Evolutionary conservation across 1,140 invertebrate species (phyloP), one percentile per base, ranked within the genome.

Genomic region (Eciton burchellii): DNA sequence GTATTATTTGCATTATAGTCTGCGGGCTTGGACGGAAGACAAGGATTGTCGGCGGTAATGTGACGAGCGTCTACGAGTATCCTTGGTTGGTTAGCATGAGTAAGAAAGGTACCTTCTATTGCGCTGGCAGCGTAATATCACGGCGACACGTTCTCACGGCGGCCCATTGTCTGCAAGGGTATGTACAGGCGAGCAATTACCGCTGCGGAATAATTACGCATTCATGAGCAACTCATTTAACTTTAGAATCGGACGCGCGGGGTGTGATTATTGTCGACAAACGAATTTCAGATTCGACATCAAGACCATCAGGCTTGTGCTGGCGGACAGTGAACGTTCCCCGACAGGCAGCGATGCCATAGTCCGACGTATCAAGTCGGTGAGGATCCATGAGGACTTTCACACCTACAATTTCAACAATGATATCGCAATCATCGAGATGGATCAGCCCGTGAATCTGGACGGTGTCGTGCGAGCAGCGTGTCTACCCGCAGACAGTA

Each of bases 401-500:
- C 95, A 97, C 91, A 90, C 94, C 0, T 94, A 94, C 21, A 97
- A 95, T 1, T 97, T 96, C 85, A 96, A 97, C 90, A 97, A 98
- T 89, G 97, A 98, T 88, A 97, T 98, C 72, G 97, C 97, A 0
- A 92, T 98, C 0, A 92, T 98, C 21, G 95, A 96, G 66, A 93
- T 98, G 52, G 95, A 96, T 79, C 88, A 94, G n/a, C 95, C 96
- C 0, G 94, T 97, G 0, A 92, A 95, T 6, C 94, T 96, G 49
- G 95, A 95, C 57, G 92, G 93, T 14, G 89, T 94, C 4, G 93
- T 97, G 19, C 94, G 95, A 88, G 96, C 97, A 2, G 96, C 96
- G 12, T 98, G 97, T 88, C 92, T 98, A 59, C 97, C 97, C 0
- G 92, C 94, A 91, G 91, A 92, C 57, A 94, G 95, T 95, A 90